Base-by-base conservation (phyloP, 2,888 invertebrate genomes). In the Drosophila mulleri region DNA sequence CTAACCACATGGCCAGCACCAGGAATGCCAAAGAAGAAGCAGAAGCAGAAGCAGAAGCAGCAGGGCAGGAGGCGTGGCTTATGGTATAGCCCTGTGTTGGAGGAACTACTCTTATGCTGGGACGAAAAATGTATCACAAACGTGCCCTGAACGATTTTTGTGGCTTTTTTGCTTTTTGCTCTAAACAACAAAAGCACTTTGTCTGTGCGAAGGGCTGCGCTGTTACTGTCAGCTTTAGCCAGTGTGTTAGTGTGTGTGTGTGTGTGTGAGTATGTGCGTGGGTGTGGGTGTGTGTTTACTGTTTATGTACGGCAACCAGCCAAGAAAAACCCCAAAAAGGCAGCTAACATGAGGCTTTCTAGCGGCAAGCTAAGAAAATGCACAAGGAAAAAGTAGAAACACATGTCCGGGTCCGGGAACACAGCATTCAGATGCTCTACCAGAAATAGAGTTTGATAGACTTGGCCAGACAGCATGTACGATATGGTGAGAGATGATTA, bases 261-360 rank as follows among this genome's bases (percentile, higher is more conserved):
- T 1, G 16, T 32, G 82, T 68, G 64, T 81, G 7, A n/a, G n/a
- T n/a, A n/a, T 6, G 11, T 37, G 75, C 62, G 82, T 78, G 44
- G 32, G 60, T 61, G 65, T 63, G 59, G 18, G 53, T 73, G 84
- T 72, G 54, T 88, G 89, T 85, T 82, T 89, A 80, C 86, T 88
- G 84, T 90, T 90, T 90, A 85, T 86, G 82, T 89, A 79, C 83
- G 85, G 76, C 78, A 89, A 90, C 89, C 89, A 89, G 88, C 80
- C 81, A 89, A 89, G 76, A 82, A 88, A 85, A 89, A 88, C 82
- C 85, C 79, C 83, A 83, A 81, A 86, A 86, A 85, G 82, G 88
- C 82, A 87, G 84, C 82, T 81, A 82, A 86, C 86, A 86, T 84
- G 82, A 67, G 79, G 84, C 86, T 86, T 86, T 80, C 79, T 70